Conservation (phyloP, 2,888 invertebrate genomes). For the Drosophila crucigera region DNA sequence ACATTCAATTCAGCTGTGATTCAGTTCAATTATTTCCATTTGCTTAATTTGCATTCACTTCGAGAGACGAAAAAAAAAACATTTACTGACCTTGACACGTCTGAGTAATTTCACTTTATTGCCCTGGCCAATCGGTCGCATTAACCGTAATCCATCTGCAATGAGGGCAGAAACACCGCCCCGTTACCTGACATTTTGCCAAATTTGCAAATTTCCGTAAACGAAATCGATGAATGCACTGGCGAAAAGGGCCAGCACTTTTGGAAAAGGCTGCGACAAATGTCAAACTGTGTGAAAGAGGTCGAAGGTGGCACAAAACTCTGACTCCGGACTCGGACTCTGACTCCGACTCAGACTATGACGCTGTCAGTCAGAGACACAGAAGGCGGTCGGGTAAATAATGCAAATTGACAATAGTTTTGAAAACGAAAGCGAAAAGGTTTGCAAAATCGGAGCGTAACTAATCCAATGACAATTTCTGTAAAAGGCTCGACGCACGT, state of each 20-base stretch:
- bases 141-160: slow-evolving; percentile 78
- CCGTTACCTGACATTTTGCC: slow-evolving; percentile 75
- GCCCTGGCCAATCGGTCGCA: slow-evolving; percentile 71
- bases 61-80: slow-evolving; percentile 1
- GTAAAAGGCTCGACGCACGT: slow-evolving; percentile 37
- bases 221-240: slow-evolving; percentile 71
- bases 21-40: slow-evolving; percentile 3
- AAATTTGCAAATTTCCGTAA: slow-evolving; percentile 69
- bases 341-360: background rate
- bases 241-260: slow-evolving; percentile 33
- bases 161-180: slow-evolving; percentile 38
- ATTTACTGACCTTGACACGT: slow-evolving; percentile 69
- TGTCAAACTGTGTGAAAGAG: slow-evolving; percentile 67
- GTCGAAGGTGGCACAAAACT: slow-evolving; percentile 63
- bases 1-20: slow-evolving; percentile 6
- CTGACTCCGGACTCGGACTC: slow-evolving; percentile 8
- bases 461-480: slow-evolving; percentile 62
- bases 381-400: slow-evolving; percentile 72
- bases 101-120: slow-evolving; percentile 72
- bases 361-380: slow-evolving; percentile 25
- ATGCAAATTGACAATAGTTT: slow-evolving; percentile 80
- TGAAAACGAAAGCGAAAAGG: slow-evolving; percentile 64
- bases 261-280: slow-evolving; percentile 37
- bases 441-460: slow-evolving; percentile 72
- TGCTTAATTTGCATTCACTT: background rate